Base-by-base conservation (phyloP, 2,888 invertebrate species). In the Caenorhabditis zanzibari region DNA sequence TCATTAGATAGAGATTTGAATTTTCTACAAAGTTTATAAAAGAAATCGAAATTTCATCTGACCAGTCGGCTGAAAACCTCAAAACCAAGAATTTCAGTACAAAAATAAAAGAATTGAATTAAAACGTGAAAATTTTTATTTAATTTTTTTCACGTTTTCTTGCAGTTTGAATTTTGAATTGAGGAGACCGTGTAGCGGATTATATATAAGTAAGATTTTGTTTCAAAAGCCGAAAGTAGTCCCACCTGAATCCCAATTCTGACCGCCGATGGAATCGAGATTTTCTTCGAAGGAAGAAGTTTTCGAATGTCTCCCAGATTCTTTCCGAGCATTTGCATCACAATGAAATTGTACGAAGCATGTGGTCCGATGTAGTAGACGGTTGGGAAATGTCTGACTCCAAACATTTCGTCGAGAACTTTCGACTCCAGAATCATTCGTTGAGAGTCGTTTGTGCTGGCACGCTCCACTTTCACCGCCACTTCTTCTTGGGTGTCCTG, bases 261-360 rank as follows among this genome's bases (percentile, higher is more conserved):
- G 44, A 84, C 61, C 0, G 79, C 66, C 22, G 90, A 87, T 10
- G 54, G 22, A 41, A 87, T 79, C 10, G 86, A 73, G 14, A 91
- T 79, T 19, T 83, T 82, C 28, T 73, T 75, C 5, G 22, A 54
- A 16, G 64, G 85, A 32, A 81, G 66, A 19, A 75, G 35, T 35
- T 88, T 87, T 16, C 91, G 88, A 35, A 91, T 76, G 24, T 91
- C 91, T 19, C 85, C 85, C 26, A 91, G 77, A 74, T 91, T 91
- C 26, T 69, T 69, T 9, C 91, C 91, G 41, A 91, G 82, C 83
- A 90, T 86, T 83, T 91, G 89, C 91, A 91, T 91, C 26, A 90
- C 89, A 47, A 91, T 90, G 82, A 82, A 91, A 82, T 89, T 89
- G 82, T 79, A 88, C 0, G 80, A 61, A 9, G 69, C 59, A 24